phyloP scores from a whole-genome alignment of 2,113 vertebrate genomes.

The Numida meleagris region DNA sequence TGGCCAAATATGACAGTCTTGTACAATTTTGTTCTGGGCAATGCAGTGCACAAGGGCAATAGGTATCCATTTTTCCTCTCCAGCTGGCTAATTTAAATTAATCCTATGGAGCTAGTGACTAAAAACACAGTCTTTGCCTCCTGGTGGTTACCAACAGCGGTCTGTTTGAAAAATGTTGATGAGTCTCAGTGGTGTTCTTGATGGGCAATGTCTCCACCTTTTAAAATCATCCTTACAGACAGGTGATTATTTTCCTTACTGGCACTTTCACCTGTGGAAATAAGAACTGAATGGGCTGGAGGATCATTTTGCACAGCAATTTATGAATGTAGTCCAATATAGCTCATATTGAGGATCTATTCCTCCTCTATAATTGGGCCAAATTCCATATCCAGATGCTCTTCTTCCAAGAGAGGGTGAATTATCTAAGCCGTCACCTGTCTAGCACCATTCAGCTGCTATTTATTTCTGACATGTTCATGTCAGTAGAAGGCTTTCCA shows the following conservation, averaged over 20 bases:
- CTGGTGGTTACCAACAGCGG: constrained; percentile 5
- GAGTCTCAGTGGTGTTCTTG: constrained; percentile 6
- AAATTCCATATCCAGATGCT: constrained; percentile 33
- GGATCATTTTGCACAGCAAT: constrained; percentile 28
- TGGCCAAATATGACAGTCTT: neutral
- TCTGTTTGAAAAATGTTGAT: neutral
- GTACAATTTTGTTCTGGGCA: neutral
- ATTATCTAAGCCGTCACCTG: constrained; percentile 45
- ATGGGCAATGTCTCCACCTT: constrained; percentile 7
- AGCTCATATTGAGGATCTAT: constrained; percentile 15
- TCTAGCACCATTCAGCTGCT: constrained; percentile 36
- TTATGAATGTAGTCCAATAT: constrained; percentile 36
- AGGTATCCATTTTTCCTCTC: neutral
- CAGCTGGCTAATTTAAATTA: constrained; percentile 14
- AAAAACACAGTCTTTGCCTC: constrained; percentile 13
- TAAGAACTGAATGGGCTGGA: constrained; percentile 16
- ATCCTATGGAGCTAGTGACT: neutral
- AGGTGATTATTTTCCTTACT: constrained; percentile 32
- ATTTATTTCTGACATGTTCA: constrained; percentile 32
- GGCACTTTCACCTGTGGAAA: constrained; percentile 35
- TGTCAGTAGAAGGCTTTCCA: constrained; percentile 58
- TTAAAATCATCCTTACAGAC: constrained; percentile 24
- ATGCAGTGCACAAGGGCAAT: neutral
- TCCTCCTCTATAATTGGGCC: constrained; percentile 19
- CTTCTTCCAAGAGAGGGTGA: constrained; percentile 23